Evolutionary conservation across 2,113 vertebrate species (phyloP).

Genomic region (Madoqua kirkii): DNA sequence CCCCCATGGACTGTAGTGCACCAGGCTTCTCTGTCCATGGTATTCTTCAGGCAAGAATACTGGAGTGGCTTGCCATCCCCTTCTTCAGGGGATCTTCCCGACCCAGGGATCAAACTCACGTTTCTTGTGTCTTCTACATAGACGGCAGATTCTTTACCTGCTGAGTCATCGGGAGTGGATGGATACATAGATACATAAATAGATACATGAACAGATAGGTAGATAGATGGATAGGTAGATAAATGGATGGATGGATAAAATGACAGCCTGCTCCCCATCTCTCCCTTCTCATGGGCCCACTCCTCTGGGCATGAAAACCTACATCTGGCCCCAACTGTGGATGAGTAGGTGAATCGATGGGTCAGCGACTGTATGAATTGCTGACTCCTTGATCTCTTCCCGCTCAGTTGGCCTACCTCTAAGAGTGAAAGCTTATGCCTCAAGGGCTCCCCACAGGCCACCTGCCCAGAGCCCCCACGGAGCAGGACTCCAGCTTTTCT

Average conservation of each 20-base stretch:
- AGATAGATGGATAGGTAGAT: neutral
- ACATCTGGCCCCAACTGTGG: neutral
- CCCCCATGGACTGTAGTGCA: neutral
- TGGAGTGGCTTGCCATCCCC: neutral
- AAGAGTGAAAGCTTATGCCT: neutral
- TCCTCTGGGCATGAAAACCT: neutral
- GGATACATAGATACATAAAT: no score
- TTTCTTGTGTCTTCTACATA: neutral
- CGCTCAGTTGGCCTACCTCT: neutral
- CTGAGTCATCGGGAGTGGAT: neutral
- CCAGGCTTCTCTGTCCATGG: neutral
- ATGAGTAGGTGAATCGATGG: neutral
- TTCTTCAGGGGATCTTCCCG: neutral
- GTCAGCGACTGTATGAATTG: neutral
- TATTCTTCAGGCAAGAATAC: neutral
- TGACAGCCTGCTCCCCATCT: neutral
- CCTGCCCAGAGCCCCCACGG: neutral
- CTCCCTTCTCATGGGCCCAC: neutral
- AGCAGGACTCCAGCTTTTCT: neutral
- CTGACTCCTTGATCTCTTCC: neutral
- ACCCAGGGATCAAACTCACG: neutral
- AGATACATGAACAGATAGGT: neutral
- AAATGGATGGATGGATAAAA: neutral
- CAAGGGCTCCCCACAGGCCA: neutral
- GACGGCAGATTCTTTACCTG: neutral